phyloP scores from a whole-genome alignment of 2,113 vertebrate genomes.

The Eulemur macaco region DNA sequence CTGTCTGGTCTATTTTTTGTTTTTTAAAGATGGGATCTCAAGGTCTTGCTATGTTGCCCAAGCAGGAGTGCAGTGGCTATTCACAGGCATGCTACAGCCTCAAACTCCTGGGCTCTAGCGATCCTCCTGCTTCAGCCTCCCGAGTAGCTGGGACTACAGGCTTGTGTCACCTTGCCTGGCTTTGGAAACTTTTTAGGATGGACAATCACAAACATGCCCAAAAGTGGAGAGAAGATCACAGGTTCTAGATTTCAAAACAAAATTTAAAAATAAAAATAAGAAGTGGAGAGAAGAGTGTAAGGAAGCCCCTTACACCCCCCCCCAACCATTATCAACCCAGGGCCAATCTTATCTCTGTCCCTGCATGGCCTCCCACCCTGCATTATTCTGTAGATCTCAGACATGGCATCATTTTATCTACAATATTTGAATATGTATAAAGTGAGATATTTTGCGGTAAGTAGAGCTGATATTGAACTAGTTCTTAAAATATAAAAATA shows the following conservation, averaged over 20 bases:
- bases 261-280: no score
- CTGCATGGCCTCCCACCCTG: no score
- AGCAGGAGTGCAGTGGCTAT: neutral
- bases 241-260: no score
- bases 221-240: neutral
- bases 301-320: no score
- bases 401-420: rapidly evolving
- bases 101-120: neutral
- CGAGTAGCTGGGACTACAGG: neutral
- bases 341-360: rapidly evolving
- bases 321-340: rapidly evolving
- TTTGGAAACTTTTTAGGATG: neutral
- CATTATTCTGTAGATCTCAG: neutral
- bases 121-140: neutral
- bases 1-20: neutral
- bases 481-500: neutral
- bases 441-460: neutral
- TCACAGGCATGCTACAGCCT: neutral
- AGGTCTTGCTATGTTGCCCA: neutral
- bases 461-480: neutral
- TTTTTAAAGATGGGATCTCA: neutral
- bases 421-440: neutral
- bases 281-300: neutral
- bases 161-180: neutral
- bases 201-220: neutral